These are phyloP conservation scores for Steinernema hermaphroditum DNA, from an alignment of 2,888 invertebrate genomes.

Conservation along the genomic window DNA sequence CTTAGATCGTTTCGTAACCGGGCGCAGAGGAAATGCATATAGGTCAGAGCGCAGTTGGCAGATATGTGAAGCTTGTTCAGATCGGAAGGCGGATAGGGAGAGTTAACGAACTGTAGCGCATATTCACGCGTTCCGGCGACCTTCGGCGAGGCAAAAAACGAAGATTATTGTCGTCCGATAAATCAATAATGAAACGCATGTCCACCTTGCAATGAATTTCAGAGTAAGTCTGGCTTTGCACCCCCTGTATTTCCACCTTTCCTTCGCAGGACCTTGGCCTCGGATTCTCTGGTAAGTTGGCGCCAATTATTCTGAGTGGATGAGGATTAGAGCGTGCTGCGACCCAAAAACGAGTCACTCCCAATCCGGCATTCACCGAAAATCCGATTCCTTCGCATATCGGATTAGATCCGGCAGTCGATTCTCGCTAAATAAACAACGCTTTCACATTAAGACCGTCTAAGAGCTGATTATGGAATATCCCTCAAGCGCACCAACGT, in stretches of 20 bases:
- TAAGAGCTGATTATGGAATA: not conserved
- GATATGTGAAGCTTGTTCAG: constrained; percentile 9
- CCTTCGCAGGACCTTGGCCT: too few species aligned
- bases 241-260: not conserved
- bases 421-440: not conserved
- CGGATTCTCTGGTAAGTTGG: not conserved
- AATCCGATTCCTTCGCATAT: not conserved
- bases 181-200: constrained; percentile 9
- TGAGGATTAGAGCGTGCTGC: not conserved
- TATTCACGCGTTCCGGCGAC: constrained; percentile 19
- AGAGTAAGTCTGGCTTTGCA: not conserved
- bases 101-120: constrained; percentile 25
- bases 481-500: not conserved
- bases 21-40: not conserved
- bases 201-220: constrained; percentile 13
- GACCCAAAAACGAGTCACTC: not conserved
- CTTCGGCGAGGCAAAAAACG: constrained; percentile 12
- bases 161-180: constrained; percentile 13
- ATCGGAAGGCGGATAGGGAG: constrained; percentile 27
- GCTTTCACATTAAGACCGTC: not conserved
- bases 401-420: not conserved
- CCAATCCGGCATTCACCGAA: not conserved
- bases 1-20: not conserved
- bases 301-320: not conserved
- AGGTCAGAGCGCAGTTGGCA: constrained; percentile 6